These are phyloP conservation scores for Callipepla squamata DNA, from an alignment of 2,113 vertebrate species.

Conservation along the genomic window DNA sequence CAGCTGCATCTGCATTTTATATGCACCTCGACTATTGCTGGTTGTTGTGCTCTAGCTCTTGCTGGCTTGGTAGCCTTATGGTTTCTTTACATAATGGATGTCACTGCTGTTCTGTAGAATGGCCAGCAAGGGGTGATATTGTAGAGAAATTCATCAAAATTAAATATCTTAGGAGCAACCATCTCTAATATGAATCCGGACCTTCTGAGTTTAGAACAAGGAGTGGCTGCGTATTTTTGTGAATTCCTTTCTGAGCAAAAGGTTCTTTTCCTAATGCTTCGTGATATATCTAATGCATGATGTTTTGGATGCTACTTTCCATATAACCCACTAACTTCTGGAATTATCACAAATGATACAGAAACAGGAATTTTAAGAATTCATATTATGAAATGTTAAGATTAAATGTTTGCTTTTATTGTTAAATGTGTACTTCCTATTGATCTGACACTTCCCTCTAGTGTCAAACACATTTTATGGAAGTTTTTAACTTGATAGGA, in stretches of 20 bases:
- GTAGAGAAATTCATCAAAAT: slow-evolving; percentile 33
- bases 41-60: background rate
- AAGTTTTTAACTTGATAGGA: background rate
- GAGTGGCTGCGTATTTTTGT: background rate
- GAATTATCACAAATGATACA: background rate
- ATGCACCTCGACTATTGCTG: background rate
- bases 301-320: slow-evolving; percentile 9
- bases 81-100: background rate
- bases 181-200: background rate
- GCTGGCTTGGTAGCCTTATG: background rate
- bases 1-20: background rate
- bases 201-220: background rate
- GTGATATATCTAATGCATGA: background rate
- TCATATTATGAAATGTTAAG: slow-evolving; percentile 35
- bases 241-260: background rate
- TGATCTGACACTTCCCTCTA: background rate
- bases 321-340: background rate
- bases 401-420: slow-evolving; percentile 58
- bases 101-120: slow-evolving; percentile 42
- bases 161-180: background rate
- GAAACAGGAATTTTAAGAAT: slow-evolving; percentile 28
- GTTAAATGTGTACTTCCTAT: slow-evolving; percentile 40
- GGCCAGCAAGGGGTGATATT: slow-evolving; percentile 73
- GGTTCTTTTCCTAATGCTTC: background rate
- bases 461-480: background rate